phyloP scores from a whole-genome alignment of 2,113 vertebrate species.

The Romanogobio albipinnatus region DNA sequence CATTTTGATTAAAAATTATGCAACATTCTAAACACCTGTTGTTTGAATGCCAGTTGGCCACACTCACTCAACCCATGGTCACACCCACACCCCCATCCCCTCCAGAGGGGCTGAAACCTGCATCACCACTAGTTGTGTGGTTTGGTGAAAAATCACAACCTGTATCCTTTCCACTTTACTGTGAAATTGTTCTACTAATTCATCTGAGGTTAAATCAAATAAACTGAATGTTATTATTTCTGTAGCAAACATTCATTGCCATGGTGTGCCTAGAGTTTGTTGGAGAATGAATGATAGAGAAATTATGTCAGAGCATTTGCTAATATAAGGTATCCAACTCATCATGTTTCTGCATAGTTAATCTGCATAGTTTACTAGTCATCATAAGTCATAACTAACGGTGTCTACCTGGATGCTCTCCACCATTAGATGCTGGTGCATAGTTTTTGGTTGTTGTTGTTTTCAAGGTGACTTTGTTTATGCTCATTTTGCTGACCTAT shows the following conservation, averaged over 20 bases:
- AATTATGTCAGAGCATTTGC: neutral
- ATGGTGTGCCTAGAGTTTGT: neutral
- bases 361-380: no score
- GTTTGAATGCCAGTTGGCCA: slow-evolving; percentile 60
- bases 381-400: no score
- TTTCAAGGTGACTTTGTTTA: no score
- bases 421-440: no score
- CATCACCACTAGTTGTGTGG: slow-evolving; percentile 66
- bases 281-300: neutral
- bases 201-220: neutral
- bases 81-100: slow-evolving; percentile 42
- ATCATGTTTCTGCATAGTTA: no score
- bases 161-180: slow-evolving; percentile 69
- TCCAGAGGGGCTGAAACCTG: slow-evolving; percentile 62
- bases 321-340: no score
- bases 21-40: neutral
- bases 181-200: neutral
- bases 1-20: neutral
- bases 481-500: no score
- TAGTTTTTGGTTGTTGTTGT: no score
- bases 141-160: slow-evolving; percentile 57
- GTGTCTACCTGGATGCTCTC: no score
- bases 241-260: neutral
- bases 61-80: slow-evolving; percentile 41
- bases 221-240: neutral